A percentile compares a stretch with the other conserved stretches of the same genome.
These are phyloP conservation scores for Glaucidium brasilianum DNA, from an alignment of 2,113 vertebrate genomes.

Conservation along the genomic window DNA sequence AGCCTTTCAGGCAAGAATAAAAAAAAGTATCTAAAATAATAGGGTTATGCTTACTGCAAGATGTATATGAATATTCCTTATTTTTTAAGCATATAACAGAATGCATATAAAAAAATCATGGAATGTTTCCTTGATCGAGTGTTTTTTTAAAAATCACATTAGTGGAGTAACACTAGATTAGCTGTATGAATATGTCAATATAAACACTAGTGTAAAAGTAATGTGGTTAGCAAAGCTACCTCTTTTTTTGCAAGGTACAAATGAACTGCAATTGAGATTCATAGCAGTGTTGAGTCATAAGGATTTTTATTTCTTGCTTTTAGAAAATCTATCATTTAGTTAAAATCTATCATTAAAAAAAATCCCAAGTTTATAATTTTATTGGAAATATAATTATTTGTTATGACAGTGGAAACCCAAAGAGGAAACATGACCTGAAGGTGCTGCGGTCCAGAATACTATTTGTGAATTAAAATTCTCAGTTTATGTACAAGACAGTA, in stretches of 20 bases:
- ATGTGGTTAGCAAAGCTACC: not conserved
- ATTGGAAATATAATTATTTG: not conserved
- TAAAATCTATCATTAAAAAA: not conserved
- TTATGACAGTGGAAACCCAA: not conserved
- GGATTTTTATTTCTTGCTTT: not conserved
- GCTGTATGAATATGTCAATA: not conserved
- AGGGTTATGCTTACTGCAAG: not conserved
- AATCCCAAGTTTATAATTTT: not conserved
- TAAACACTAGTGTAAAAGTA: not conserved
- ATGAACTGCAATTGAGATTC: not conserved
- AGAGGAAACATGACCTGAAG: not conserved
- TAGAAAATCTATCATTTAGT: too few relatives aligned
- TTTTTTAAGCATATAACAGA: not conserved
- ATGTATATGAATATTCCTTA: not conserved
- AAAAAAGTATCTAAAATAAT: not conserved
- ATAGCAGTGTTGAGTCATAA: not conserved
- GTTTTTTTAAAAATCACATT: not conserved
- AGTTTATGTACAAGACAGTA: not conserved
- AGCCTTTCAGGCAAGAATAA: not conserved
- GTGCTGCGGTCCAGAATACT: not conserved
- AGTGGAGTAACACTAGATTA: not conserved
- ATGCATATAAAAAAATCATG: not conserved
- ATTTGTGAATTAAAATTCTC: not conserved
- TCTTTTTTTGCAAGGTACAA: not conserved
- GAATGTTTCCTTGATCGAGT: not conserved